Evolutionary conservation across 2,113 vertebrate species (phyloP).

Genomic region (Pelobates fuscus): DNA sequence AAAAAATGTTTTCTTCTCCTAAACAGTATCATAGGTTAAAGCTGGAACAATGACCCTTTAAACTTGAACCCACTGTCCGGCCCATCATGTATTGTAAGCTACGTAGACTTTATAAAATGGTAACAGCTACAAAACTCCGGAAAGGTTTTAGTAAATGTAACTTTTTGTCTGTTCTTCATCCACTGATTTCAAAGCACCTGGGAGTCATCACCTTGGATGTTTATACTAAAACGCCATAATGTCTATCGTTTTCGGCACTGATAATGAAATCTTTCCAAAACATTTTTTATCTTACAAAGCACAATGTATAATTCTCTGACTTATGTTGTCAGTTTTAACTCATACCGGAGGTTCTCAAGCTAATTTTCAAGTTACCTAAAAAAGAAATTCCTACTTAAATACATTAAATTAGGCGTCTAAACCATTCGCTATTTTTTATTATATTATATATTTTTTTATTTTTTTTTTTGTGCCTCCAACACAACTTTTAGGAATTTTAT

Average conservation of each 20-base stretch:
- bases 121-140: slow-evolving; percentile 6
- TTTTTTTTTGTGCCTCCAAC: too few species aligned
- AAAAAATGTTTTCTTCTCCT: slow-evolving; percentile 35
- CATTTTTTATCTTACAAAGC: neutral
- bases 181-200: neutral
- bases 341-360: too few species aligned
- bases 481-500: too few species aligned
- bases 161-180: slow-evolving; percentile 4
- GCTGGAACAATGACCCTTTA: slow-evolving; percentile 39
- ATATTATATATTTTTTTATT: too few species aligned
- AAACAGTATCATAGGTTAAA: slow-evolving; percentile 39
- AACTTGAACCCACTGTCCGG: slow-evolving; percentile 6
- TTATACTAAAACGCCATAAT: neutral
- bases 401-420: too few species aligned
- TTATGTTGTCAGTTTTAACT: neutral
- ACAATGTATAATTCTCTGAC: neutral
- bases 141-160: slow-evolving; percentile 3
- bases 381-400: too few species aligned
- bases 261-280: too few species aligned
- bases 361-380: too few species aligned
- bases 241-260: too few species aligned
- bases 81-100: slow-evolving; percentile 9
- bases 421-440: too few species aligned
- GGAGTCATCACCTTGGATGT: neutral
- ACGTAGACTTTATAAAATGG: slow-evolving; percentile 20